These are phyloP conservation scores for Neopelma chrysocephalum DNA, from an alignment of 2,797 vertebrate species.

Conservation along the genomic window DNA sequence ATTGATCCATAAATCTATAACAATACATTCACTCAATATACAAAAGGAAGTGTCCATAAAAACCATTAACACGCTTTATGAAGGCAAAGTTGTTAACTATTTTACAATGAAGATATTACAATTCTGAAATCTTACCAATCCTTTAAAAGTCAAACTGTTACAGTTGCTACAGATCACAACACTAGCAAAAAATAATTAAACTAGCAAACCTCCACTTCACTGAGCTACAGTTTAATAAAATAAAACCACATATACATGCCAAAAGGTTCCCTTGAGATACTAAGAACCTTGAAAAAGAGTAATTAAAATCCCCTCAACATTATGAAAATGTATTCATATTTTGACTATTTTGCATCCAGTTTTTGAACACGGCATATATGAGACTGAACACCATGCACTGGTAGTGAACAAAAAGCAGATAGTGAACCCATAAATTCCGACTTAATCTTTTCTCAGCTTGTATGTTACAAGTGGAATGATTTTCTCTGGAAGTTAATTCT, in stretches of 20 bases:
- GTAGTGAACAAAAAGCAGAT: conserved; percentile 47
- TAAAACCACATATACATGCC: neutral
- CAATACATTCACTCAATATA: conserved; percentile 61
- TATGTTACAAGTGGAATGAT: conserved; percentile 45
- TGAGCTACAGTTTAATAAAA: conserved; percentile 51
- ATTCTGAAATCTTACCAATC: conserved; percentile 40
- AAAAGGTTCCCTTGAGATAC: conserved; percentile 59
- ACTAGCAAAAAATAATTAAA: conserved; percentile 29
- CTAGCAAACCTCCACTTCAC: conserved; percentile 48
- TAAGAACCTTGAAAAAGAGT: conserved; percentile 55
- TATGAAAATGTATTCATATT: conserved; percentile 36
- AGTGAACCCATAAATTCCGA: conserved; percentile 21
- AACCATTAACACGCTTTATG: conserved; percentile 56
- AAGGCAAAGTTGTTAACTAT: conserved; percentile 33
- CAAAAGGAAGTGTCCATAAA: conserved; percentile 57
- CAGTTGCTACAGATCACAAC: conserved; percentile 47
- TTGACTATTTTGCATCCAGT: conserved; percentile 54
- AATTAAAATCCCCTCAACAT: conserved; percentile 34
- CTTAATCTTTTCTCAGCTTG: conserved; percentile 52
- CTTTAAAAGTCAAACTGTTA: conserved; percentile 55
- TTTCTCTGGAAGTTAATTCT: neutral
- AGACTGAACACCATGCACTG: neutral
- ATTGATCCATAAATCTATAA: conserved; percentile 65
- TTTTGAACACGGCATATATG: conserved; percentile 33
- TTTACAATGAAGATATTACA: neutral